Conservation (phyloP, 1,140 invertebrate genomes). For the Brachionus koreanus region DNA sequence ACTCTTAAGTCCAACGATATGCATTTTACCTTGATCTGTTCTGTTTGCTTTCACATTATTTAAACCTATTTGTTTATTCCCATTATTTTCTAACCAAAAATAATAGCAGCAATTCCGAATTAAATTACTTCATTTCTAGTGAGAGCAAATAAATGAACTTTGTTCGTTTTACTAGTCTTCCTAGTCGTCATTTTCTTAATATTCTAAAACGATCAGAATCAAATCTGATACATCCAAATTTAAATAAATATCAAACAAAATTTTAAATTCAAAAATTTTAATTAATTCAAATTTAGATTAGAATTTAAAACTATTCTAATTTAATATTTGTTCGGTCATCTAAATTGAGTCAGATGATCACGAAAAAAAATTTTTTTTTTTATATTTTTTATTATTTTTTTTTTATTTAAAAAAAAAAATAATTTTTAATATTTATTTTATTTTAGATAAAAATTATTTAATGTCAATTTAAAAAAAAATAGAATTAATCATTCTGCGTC, state of each 20-base stretch:
- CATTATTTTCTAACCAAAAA: background rate
- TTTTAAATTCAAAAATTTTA: background rate
- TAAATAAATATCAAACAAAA: background rate
- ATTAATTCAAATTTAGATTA: background rate
- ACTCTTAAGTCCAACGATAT: slow-evolving; percentile 10
- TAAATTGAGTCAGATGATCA: background rate
- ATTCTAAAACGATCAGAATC: background rate
- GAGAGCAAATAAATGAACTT: background rate
- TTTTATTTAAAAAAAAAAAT: background rate
- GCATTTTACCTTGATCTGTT: background rate
- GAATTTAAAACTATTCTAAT: background rate
- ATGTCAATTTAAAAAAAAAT: background rate
- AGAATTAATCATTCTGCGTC: background rate
- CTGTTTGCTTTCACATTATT: slow-evolving; percentile 20
- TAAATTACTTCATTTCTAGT: background rate
- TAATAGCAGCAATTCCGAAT: background rate
- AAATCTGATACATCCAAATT: background rate
- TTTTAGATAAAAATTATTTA: background rate
- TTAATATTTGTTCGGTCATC: background rate
- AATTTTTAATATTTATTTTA: background rate
- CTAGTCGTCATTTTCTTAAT: background rate
- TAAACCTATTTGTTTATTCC: background rate
- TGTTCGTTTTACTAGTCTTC: background rate
- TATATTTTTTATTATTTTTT: background rate
- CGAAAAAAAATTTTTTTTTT: background rate